A percentile compares a stretch with the other conserved stretches of the same genome.
Evolutionary conservation across 2,113 vertebrate species (phyloP).

Genomic region (Pachycephala philippinensis): DNA sequence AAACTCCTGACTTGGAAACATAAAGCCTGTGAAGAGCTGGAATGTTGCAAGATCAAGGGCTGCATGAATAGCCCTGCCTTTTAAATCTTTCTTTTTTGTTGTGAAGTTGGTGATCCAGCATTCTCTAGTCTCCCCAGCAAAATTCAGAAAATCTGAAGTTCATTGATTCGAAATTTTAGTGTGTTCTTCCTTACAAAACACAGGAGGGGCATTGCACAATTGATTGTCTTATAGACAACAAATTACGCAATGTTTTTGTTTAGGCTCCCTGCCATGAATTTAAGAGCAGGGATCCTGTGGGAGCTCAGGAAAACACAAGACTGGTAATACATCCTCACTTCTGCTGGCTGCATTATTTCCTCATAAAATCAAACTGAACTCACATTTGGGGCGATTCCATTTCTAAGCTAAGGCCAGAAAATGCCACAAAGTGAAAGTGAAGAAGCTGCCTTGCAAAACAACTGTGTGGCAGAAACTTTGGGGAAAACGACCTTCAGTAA

Average conservation of each 20-base stretch:
- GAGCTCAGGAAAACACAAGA: background rate
- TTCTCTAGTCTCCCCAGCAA: background rate
- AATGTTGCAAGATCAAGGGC: background rate
- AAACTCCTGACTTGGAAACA: background rate
- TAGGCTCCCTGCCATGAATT: background rate
- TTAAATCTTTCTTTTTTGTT: background rate
- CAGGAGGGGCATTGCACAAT: background rate
- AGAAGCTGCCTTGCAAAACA: background rate
- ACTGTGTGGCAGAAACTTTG: background rate
- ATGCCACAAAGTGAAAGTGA: background rate
- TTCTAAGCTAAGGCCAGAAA: background rate
- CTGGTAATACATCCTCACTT: background rate
- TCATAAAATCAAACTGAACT: background rate
- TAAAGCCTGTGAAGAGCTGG: background rate
- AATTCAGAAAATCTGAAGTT: background rate
- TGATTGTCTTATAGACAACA: background rate
- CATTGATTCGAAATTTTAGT: background rate
- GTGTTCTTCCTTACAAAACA: background rate
- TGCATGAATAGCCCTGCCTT: background rate
- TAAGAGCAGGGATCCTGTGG: background rate
- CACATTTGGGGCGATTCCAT: background rate
- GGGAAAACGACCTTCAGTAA: fast-evolving
- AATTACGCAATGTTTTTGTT: background rate
- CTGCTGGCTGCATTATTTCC: background rate
- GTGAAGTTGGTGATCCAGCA: background rate